A percentile compares a stretch with the other conserved stretches of the same genome.
phyloP scores from a whole-genome alignment of 2,797 vertebrate species.

The Artibeus lituratus region DNA sequence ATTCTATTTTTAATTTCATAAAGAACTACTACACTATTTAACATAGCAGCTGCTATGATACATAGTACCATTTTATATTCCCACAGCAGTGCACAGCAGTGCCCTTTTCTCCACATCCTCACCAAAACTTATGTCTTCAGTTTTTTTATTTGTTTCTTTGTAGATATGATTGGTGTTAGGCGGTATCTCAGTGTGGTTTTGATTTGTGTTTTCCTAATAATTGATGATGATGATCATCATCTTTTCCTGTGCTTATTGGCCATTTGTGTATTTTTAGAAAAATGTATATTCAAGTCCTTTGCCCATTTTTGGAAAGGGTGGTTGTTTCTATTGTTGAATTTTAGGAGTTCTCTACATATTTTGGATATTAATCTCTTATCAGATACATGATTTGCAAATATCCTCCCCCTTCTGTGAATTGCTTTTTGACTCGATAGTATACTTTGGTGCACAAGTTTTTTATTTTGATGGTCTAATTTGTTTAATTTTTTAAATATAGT shows the following conservation, averaged over 20 bases:
- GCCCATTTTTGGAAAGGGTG: not conserved
- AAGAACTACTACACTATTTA: not conserved
- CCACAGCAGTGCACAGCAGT: not conserved
- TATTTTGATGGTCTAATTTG: not conserved
- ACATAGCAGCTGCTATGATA: not conserved
- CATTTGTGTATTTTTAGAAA: not conserved
- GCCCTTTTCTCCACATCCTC: not conserved
- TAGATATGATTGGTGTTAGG: not conserved
- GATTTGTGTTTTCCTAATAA: not conserved
- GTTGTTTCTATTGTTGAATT: not conserved
- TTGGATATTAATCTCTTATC: not conserved
- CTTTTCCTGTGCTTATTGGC: not conserved
- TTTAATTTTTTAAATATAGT: not conserved
- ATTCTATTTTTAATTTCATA: not conserved
- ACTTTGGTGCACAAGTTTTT: not conserved
- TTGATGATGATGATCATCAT: not conserved
- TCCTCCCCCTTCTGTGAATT: not conserved
- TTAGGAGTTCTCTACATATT: not conserved
- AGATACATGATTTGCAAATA: not conserved
- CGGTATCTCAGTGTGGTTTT: not conserved
- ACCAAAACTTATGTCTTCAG: not conserved
- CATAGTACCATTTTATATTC: not conserved
- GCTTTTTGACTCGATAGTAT: not conserved
- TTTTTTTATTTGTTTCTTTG: not conserved
- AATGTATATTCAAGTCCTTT: not conserved